Base-by-base conservation (phyloP, 2,113 vertebrate genomes). In the Lophius piscatorius region DNA sequence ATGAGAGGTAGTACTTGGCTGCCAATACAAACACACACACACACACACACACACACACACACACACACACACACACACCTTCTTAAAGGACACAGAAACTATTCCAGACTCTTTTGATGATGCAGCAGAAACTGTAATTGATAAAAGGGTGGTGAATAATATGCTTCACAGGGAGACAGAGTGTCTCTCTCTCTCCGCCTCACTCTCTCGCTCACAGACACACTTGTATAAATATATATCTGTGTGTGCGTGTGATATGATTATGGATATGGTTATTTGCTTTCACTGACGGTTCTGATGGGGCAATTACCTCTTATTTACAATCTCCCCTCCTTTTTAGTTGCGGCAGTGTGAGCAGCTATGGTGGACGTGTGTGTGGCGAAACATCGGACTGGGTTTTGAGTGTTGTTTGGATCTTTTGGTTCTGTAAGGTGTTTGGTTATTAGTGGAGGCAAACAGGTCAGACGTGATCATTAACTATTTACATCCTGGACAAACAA, bases 31-130 rank as follows among this genome's bases (percentile, higher is more conserved):
- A 44, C 3, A 1, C 38, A 38, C 39, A 24, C 31, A 33, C 4
- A 2, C 3, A 29, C 22, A 5, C 13, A 17, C 21, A n/a, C 6
- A 46, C 34, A 18, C 48, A 38, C 47, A 45, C 35, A 38, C 47
- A 36, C 45, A 29, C 23, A 39, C 47, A 16, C 50, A 28, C 22
- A 21, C 64, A 50, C n/a, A 49, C 17, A 36, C 20, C 18, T 21
- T 18, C 31, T 67, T 20, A 73, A 70, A 75, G 64, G 81, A 77
- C 66, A 75, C 75, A 80, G 42, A 82, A 82, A 54, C 70, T 35
- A 60, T 84, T 78, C 44, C 21, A 60, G 20, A 31, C 35, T 35
- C 56, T 80, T 77, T 38, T 78, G 76, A 83, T 85, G 82, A 87
- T 64, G 36, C 70, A 42, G 80, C 78, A 74, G 41, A 77, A 81